Percentiles rank a stretch among this genome's conserved stretches.
These are phyloP conservation scores for Nasonia vitripennis DNA, from an alignment of 1,140 invertebrate genomes.

Conservation along the genomic window DNA sequence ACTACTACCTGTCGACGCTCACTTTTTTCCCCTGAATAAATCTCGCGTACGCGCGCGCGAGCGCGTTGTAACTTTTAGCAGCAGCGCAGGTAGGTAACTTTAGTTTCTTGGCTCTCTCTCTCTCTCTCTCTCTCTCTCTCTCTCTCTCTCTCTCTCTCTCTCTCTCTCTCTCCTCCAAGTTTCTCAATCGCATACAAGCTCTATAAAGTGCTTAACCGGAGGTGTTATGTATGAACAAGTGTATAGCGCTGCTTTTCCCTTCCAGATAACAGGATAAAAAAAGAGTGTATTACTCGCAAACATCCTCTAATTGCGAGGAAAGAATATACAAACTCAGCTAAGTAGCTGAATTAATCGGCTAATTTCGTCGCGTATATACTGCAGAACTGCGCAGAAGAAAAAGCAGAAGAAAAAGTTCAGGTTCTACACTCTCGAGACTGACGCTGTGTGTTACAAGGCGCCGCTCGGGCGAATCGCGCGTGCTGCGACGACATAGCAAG, in stretches of 20 bases:
- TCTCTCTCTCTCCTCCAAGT: background rate
- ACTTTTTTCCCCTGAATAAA: background rate
- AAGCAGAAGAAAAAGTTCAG: background rate
- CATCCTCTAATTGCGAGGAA: background rate
- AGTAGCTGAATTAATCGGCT: background rate
- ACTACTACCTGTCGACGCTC: background rate
- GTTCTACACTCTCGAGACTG: background rate
- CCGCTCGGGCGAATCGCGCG: conserved; percentile 8
- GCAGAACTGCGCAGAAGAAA: background rate
- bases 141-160: background rate
- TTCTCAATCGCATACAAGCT: conserved; percentile 17
- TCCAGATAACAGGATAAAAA: background rate
- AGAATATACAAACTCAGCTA: background rate
- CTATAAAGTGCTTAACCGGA: conserved; percentile 5
- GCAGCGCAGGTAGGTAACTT: background rate
- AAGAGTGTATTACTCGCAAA: background rate
- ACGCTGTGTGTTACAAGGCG: background rate
- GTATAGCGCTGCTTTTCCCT: background rate
- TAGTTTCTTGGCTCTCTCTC: background rate
- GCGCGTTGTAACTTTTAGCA: conserved; percentile 13
- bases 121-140: too few species aligned
- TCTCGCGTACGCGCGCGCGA: background rate
- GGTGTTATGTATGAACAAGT: background rate
- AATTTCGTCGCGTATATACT: background rate
- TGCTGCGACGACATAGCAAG: background rate